Base-by-base conservation (phyloP, 2,888 invertebrate genomes). In the Imbricaverruca yamaguchii region DNA sequence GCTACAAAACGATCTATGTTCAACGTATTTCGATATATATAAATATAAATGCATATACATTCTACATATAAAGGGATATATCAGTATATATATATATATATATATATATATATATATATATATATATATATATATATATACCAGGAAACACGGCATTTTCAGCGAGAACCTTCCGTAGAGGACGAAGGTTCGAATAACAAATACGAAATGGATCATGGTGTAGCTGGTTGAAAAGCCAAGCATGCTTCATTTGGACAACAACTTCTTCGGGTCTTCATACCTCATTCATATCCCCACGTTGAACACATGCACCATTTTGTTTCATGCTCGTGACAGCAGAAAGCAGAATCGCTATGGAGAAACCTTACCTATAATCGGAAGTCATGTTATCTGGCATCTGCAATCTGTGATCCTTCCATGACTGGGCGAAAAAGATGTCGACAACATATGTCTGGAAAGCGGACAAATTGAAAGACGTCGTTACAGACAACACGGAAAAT, bases 351-450 rank as follows among this genome's bases (percentile, higher is more conserved):
- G n/a, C n/a, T n/a, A n/a, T n/a, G n/a, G n/a, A n/a, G n/a, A n/a
- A n/a, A 39, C 2, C 78, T 80, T 21, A 83, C 83, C 83, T 84
- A 81, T 85, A 85, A 56, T 84, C 84, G 53, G 83, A 82, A 8
- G 86, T 85, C 85, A 85, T 85, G 81, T 85, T 85, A 57, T 84
- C 85, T 12, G 85, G 85, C 67, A 85, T 81, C 12, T 84, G 84
- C 21, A 86, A 84, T 53, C 86, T 83, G 63, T 85, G 84, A 82
- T 86, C 87, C 69, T 84, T 84, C 86, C 86, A 87, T 13, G 84
- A 83, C 82, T 86, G 86, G 0, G 84, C 84, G 80, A 85, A 85
- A 80, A 85, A 85, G 23, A 85, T 83, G 80, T 85, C 85, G 11
- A 85, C 85, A 25, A 85, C 85, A 80, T 84, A 85, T 18, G 85